Percentiles rank a stretch among this genome's conserved stretches.
These are phyloP conservation scores for Apodemia mormo DNA, from an alignment of 2,888 invertebrate species.

Conservation along the genomic window DNA sequence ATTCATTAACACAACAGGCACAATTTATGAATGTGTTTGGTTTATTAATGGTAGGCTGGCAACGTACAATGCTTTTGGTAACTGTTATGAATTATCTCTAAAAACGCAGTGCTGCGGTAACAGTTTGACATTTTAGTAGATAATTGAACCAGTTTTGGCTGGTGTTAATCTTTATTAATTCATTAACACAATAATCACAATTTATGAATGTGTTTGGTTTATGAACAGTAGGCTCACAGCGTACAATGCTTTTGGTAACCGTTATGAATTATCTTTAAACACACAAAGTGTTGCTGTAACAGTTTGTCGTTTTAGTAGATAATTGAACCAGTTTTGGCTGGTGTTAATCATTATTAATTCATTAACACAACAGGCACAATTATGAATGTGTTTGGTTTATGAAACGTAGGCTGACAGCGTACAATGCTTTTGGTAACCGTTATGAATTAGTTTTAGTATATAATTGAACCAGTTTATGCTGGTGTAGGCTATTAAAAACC, in stretches of 20 bases:
- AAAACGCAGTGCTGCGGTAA: not conserved
- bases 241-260: not conserved
- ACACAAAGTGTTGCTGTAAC: not conserved
- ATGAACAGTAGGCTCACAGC: not conserved
- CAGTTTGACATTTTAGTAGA: too few species aligned
- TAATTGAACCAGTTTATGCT: too few species aligned
- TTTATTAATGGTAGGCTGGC: not conserved
- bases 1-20: not conserved
- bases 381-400: not conserved
- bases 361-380: not conserved
- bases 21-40: not conserved
- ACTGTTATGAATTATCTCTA: not conserved
- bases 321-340: too few species aligned
- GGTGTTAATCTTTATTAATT: not conserved
- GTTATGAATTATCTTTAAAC: not conserved
- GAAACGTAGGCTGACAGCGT: not conserved
- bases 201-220: constrained; percentile 1
- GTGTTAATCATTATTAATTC: not conserved
- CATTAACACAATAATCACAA: not conserved
- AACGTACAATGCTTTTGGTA: not conserved
- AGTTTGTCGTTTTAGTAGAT: too few species aligned
- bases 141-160: too few species aligned
- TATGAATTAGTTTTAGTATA: not conserved
- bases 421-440: not conserved
- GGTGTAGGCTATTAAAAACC: too few species aligned